phyloP scores from a whole-genome alignment of 2,888 invertebrate species.

The Caenorhabditis sulstoni region DNA sequence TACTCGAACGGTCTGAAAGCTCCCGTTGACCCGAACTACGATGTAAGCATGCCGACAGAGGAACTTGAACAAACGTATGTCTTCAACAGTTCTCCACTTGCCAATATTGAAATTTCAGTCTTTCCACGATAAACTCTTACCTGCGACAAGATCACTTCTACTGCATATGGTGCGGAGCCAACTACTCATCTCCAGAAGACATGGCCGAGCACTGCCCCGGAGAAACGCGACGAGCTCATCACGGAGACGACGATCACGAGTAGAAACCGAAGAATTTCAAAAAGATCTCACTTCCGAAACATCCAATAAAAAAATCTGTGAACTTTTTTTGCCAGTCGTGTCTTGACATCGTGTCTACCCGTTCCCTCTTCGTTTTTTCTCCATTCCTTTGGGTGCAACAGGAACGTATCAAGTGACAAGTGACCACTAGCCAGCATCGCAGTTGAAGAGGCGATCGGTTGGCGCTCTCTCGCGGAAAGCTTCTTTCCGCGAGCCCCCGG shows the following conservation, averaged over 20 bases:
- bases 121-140: conserved; percentile 64
- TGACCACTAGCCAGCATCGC: conserved; percentile 38
- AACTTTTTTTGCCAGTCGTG: conserved; percentile 28
- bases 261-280: background rate
- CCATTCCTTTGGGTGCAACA: conserved; percentile 7
- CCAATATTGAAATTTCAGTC: conserved; percentile 55
- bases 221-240: conserved; percentile 68
- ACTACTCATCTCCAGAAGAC: conserved; percentile 67
- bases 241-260: conserved; percentile 59
- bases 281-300: background rate
- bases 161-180: conserved; percentile 77
- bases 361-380: conserved; percentile 5
- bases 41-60: conserved; percentile 62
- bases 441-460: conserved; percentile 51
- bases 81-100: background rate
- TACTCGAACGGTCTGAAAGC: conserved; percentile 73
- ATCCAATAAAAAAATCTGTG: background rate
- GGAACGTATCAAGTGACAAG: conserved; percentile 57
- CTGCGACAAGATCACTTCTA: conserved; percentile 72
- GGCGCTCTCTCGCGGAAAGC: conserved; percentile 45
- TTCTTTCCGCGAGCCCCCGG: conserved; percentile 29
- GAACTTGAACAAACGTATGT: conserved; percentile 61
- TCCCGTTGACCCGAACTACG: conserved; percentile 58
- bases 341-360: conserved; percentile 40
- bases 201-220: conserved; percentile 72